A percentile compares a stretch with the other conserved stretches of the same genome.
Evolutionary conservation across 2,888 invertebrate genomes (phyloP).

Genomic region (Oxyteleia sp.): DNA sequence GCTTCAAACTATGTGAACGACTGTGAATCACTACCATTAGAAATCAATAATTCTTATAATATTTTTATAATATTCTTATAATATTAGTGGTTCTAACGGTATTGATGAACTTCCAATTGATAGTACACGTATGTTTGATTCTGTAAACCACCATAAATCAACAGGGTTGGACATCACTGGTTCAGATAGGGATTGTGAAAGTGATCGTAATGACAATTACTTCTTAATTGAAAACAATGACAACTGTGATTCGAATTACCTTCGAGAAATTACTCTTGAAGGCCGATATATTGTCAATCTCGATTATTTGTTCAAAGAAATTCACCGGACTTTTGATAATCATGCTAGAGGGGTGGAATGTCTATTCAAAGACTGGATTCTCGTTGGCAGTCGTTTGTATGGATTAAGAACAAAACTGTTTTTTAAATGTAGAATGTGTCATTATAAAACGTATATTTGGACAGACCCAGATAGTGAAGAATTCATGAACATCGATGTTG

Average conservation of each 20-base stretch:
- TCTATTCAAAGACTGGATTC: constrained; percentile 14
- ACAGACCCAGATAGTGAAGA: constrained; percentile 17
- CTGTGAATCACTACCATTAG: no score
- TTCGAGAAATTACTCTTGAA: not conserved
- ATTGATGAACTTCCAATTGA: no score
- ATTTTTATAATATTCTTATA: no score
- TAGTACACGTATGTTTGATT: no score
- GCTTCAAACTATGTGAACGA: no score
- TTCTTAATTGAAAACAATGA: not conserved
- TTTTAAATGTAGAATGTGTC: constrained; percentile 21
- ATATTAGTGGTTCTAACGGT: no score
- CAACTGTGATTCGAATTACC: not conserved
- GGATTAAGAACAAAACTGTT: constrained; percentile 10
- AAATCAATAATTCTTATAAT: no score
- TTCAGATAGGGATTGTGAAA: no score
- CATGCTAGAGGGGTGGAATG: not conserved
- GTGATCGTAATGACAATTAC: not conserved
- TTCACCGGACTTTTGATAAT: constrained; percentile 8
- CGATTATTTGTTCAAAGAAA: not conserved
- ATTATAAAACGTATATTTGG: constrained; percentile 56
- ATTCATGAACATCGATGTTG: not conserved
- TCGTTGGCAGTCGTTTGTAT: not conserved
- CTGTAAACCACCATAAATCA: no score
- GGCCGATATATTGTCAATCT: not conserved
- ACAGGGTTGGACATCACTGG: no score